phyloP scores from a whole-genome alignment of 1,140 invertebrate species.

The Eueides isabella region DNA sequence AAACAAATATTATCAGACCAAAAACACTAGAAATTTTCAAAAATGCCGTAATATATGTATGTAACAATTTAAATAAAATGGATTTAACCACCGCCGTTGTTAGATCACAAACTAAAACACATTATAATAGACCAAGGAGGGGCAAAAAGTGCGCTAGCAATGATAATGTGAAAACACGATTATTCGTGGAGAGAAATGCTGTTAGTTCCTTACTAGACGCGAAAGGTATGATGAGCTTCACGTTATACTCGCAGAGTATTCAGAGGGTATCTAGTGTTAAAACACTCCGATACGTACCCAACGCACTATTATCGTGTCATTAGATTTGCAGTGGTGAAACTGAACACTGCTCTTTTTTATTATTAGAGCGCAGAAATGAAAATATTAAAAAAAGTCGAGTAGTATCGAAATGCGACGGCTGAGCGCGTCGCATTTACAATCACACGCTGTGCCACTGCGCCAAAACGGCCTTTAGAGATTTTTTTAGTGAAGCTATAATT shows the following conservation, averaged over 20 bases:
- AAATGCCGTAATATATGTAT: conserved; percentile 5
- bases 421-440: no score
- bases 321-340: no score
- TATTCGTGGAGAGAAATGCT: conserved; percentile 2
- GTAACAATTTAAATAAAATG: background rate
- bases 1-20: background rate
- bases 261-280: background rate
- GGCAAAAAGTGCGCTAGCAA: background rate
- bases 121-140: background rate
- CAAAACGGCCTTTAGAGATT: no score
- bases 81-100: background rate
- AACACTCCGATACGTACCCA: no score
- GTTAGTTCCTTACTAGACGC: background rate
- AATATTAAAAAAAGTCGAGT: no score
- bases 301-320: no score
- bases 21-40: background rate
- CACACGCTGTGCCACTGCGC: no score
- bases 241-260: background rate
- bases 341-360: no score
- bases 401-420: no score
- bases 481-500: no score
- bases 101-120: background rate
- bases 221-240: background rate
- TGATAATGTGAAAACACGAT: conserved; percentile 2
- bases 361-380: no score